Conservation (phyloP, 2,113 vertebrate species). For the Eublepharis macularius region DNA sequence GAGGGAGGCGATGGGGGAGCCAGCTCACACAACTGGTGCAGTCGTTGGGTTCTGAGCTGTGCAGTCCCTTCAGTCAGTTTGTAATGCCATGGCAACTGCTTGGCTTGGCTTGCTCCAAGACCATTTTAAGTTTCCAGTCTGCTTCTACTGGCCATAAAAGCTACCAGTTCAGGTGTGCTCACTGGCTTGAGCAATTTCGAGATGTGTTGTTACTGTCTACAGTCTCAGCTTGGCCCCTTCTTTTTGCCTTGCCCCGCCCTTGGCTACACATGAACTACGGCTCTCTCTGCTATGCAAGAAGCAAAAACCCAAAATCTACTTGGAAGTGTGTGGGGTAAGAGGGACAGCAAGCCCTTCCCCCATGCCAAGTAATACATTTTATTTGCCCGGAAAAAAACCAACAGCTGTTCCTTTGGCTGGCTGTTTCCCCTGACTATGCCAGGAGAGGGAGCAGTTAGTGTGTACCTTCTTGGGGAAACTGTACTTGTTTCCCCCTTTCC, state of each 20-base stretch:
- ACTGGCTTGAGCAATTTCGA: neutral
- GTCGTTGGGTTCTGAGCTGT: no score
- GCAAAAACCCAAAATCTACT: no score
- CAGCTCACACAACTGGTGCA: no score
- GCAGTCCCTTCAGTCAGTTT: no score
- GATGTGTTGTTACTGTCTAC: neutral
- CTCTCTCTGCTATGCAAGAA: neutral
- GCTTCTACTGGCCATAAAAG: neutral
- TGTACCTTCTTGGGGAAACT: constrained; percentile 44
- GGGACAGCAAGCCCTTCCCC: no score
- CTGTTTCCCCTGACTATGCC: neutral
- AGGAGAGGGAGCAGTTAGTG: constrained; percentile 58
- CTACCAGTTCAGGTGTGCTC: neutral
- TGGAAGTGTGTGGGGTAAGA: no score
- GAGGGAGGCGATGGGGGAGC: no score
- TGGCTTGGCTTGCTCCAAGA: no score
- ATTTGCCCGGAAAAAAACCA: neutral
- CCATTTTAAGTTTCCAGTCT: no score
- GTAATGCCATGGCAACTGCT: no score
- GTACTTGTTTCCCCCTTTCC: neutral
- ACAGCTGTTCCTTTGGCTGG: neutral
- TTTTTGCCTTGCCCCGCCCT: neutral
- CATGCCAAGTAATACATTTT: neutral
- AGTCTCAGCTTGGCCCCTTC: neutral
- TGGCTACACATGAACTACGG: neutral